Conservation (phyloP, 2,797 vertebrate species). For the Karalla daura region DNA sequence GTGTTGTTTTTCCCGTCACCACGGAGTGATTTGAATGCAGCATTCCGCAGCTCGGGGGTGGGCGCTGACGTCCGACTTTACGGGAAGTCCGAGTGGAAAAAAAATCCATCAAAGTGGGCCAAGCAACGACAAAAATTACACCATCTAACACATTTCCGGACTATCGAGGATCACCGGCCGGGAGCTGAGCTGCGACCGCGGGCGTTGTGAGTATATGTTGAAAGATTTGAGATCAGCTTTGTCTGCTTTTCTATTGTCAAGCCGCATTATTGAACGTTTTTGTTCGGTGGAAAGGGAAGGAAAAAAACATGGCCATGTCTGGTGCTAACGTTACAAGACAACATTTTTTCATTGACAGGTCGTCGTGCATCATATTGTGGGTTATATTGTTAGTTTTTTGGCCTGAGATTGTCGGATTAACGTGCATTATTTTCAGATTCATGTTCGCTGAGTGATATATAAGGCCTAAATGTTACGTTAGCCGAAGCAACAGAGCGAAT, state of each 20-base stretch:
- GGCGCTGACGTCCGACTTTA: constrained; percentile 17
- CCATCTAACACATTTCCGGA: fast-evolving
- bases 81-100: not conserved
- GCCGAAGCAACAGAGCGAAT: not conserved
- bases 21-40: not conserved
- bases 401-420: fast-evolving
- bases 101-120: not conserved
- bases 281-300: constrained; percentile 19
- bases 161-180: not conserved
- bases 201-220: constrained; percentile 21
- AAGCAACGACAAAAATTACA: not conserved
- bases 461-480: constrained; percentile 27
- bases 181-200: not conserved
- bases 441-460: not conserved
- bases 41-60: constrained; percentile 14
- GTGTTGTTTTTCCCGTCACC: not conserved
- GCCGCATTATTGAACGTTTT: not conserved
- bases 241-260: not conserved
- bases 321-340: too few relatives aligned
- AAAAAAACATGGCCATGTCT: constrained; percentile 1
- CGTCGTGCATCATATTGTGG: too few relatives aligned
- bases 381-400: fast-evolving
- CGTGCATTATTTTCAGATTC: not conserved
- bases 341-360: too few relatives aligned
- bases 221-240: not conserved